Base-by-base conservation (phyloP, 2,113 vertebrate species). In the Forbesichthys papilliferus region DNA sequence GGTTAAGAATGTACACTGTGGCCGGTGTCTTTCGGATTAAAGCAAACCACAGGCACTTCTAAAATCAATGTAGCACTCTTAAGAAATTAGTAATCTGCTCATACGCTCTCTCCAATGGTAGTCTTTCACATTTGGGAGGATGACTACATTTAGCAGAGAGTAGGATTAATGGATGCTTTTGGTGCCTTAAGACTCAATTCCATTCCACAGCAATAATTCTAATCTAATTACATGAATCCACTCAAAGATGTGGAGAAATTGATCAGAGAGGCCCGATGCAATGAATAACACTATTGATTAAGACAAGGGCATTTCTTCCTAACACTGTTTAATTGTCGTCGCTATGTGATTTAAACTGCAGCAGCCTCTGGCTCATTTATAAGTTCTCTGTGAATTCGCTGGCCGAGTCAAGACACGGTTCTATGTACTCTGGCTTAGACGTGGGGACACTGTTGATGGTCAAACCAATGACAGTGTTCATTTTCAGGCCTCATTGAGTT, bases 181-280 rank as follows among this genome's bases (percentile, higher is more conserved):
- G 77, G 84, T 86, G 81, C 83, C 80, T 83, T 82, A 87, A 86
- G 85, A 79, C 66, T 56, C 81, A 81, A 83, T 88, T 89, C 80
- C 79, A 84, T 86, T 83, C 78, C 80, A 74, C 71, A 83, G 85
- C 80, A 83, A 90, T 91, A 88, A 91, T 90, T 91, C 86, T 88
- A 88, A 90, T 90, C 69, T 86, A 90, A 91, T 92, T 90, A 91
- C 89, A 88, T 89, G 87, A 89, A 88, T 88, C 88, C 85, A 88
- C 84, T 88, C 78, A 89, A 87, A 90, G 80, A 64, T 84, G 80
- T 69, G 75, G 78, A 27, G 70, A 79, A 80, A 91, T 90, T 87
- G 87, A 90, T 88, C 80, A 84, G 80, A 13, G 51, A 82, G 61
- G 79, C 77, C 84, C 79, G 78, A 89, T 81, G 75, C 80, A 87